Base-by-base conservation (phyloP, 2,888 invertebrate species). In the Drosophila cracens region DNA sequence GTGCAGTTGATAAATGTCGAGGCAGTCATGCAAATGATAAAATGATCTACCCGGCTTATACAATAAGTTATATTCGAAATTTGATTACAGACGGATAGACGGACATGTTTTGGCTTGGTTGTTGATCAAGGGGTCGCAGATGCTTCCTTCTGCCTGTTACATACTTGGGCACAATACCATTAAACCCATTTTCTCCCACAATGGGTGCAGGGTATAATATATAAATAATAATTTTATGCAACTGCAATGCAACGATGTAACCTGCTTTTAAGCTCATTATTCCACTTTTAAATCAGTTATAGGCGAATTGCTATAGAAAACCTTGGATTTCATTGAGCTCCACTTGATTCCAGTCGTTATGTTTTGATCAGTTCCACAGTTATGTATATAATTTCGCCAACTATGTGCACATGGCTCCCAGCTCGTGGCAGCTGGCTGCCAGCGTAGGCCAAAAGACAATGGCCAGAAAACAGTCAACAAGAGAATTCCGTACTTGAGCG, bases 401-500 rank as follows among this genome's bases (percentile, higher is more conserved):
- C 65, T 75, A 63, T 72, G 63, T 43, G 6, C 2, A 21, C 54
- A 61, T 33, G 38, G 48, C 21, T 43, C 53, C 36, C 43, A 49
- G 54, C 53, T 58, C 48, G 16, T 31, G 66, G 38, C 70, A 72
- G 51, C 72, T 86, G 46, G 21, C 77, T 71, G 16, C 16, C 61
- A 74, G 84, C 72, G 87, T 87, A 78, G 87, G 84, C 81, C 56
- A 75, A 46, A 46, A 16, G 60, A 54, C 57, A 58, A 52, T n/a
- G 59, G 56, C 67, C 67, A 58, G 58, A 59, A 53, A 62, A 60
- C 65, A 75, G 51, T 53, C 58, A 67, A 66, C 58, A 67, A 71
- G 56, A 71, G 72, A 77, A 77, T 72, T 67, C 69, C 72, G 62
- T 66, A 71, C 51, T 73, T 68, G 58, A 79, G 58, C 76, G 74